Percentiles rank a stretch among this genome's conserved stretches.
phyloP scores from a whole-genome alignment of 2,113 vertebrate genomes.

The Tachycineta bicolor region DNA sequence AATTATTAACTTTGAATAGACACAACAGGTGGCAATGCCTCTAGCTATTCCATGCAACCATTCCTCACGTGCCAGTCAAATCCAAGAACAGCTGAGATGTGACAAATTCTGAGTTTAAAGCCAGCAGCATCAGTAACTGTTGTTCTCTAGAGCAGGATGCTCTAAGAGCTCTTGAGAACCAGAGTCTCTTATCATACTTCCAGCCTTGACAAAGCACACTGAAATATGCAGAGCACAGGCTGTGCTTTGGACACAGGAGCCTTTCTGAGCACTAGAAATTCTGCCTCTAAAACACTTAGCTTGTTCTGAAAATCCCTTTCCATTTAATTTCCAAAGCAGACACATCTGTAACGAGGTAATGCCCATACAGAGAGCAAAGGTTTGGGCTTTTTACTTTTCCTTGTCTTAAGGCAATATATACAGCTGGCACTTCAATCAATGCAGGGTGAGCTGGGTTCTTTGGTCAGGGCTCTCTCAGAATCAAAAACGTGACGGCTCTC shows the following conservation, averaged over 20 bases:
- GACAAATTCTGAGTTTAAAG: not conserved
- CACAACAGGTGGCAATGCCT: conserved; percentile 5
- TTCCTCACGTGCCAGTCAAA: not conserved
- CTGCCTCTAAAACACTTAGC: not conserved
- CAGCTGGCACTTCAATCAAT: not conserved
- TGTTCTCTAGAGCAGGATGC: not conserved
- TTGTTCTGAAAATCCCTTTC: not conserved
- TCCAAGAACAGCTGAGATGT: not conserved
- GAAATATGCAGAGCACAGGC: not conserved
- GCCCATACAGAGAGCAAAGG: not conserved
- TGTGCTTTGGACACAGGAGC: not conserved
- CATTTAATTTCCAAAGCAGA: not conserved
- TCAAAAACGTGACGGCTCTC: not conserved
- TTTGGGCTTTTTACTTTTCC: not conserved
- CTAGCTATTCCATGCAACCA: not conserved
- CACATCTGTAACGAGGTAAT: not conserved
- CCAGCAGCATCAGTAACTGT: not conserved
- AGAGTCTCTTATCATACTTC: not conserved
- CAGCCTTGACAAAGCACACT: not conserved
- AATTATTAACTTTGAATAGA: not conserved
- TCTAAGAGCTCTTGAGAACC: not conserved
- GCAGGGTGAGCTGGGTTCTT: not conserved
- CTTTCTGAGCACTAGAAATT: not conserved
- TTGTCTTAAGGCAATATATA: not conserved
- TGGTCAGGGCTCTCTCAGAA: not conserved